Conservation (phyloP, 30 jellyfish, hydroid and myxozoan genomes). For the Hydra vulgaris region DNA sequence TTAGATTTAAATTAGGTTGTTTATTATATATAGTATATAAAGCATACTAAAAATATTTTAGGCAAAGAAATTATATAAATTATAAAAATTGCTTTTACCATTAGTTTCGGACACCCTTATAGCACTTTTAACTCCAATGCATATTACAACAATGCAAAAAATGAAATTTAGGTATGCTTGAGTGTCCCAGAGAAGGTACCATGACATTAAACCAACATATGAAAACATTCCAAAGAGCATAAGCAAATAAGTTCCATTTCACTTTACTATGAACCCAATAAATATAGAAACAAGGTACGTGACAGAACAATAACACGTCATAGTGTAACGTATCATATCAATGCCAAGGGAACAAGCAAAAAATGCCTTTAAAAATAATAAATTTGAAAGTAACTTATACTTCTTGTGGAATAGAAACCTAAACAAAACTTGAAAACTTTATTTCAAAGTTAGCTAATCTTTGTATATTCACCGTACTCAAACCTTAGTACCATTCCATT, state of each 20-base stretch:
- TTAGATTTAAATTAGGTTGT: too few species aligned
- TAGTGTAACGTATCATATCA: slow-evolving; percentile 73
- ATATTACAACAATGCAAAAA: slow-evolving; percentile 57
- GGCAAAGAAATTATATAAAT: too few species aligned
- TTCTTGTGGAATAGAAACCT: background rate
- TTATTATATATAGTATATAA: too few species aligned
- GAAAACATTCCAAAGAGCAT: slow-evolving; percentile 56
- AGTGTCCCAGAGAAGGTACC: slow-evolving; percentile 51
- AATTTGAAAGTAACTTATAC: too few species aligned
- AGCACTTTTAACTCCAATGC: slow-evolving; percentile 80
- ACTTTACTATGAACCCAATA: slow-evolving; percentile 64
- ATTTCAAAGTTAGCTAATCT: too few species aligned
- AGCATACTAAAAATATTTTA: too few species aligned
- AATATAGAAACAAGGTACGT: slow-evolving; percentile 63
- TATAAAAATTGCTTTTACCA: slow-evolving; percentile 57
- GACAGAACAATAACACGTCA: slow-evolving; percentile 75
- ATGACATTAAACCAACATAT: slow-evolving; percentile 44
- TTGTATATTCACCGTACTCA: slow-evolving; percentile 81
- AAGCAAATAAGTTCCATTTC: slow-evolving; percentile 70
- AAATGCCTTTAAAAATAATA: too few species aligned
- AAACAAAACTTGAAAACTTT: too few species aligned
- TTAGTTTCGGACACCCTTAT: slow-evolving; percentile 85
- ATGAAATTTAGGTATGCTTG: slow-evolving; percentile 29
- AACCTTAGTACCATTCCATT: slow-evolving; percentile 94
- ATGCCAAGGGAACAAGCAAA: slow-evolving; percentile 77